Conservation (phyloP, 2,888 invertebrate species). For the Crepidodera aurea region DNA sequence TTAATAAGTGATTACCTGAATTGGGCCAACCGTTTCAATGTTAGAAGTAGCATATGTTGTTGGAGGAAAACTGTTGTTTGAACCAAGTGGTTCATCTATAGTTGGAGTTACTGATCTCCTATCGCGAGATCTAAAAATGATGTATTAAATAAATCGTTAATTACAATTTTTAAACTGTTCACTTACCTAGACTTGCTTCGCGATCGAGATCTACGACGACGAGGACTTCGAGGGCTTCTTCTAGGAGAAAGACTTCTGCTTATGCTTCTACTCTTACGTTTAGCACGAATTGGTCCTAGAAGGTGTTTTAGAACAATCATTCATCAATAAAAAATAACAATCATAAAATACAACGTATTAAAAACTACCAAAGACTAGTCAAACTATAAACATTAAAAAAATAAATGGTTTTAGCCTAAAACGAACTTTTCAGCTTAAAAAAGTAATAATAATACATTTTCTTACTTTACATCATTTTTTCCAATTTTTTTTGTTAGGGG, state of each 20-base stretch:
- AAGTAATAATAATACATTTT: too few species aligned
- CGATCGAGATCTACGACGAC: conserved; percentile 45
- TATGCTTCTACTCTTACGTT: conserved; percentile 28
- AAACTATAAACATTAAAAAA: too few species aligned
- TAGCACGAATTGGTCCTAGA: conserved; percentile 31
- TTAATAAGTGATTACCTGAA: conserved; percentile 39
- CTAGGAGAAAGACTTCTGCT: conserved; percentile 39
- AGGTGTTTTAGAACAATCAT: not conserved
- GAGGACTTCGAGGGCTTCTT: conserved; percentile 58
- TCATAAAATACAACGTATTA: too few species aligned
- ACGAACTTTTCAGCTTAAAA: too few species aligned
- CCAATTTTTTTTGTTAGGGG: too few species aligned
- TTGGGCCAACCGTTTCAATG: conserved; percentile 46
- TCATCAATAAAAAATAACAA: too few species aligned
- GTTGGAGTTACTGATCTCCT: conserved; percentile 78
- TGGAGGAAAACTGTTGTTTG: conserved; percentile 45
- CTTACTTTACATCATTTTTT: too few species aligned
- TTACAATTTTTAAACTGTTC: too few species aligned
- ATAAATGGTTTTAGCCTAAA: too few species aligned
- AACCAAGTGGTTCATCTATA: conserved; percentile 66
- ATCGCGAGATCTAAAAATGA: conserved; percentile 57
- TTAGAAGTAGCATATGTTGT: conserved; percentile 50
- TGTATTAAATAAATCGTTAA: too few species aligned
- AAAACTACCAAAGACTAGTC: too few species aligned
- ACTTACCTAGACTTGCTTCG: conserved; percentile 44